Evolutionary conservation across 53 echinoderm and acorn worm genomes (phyloP).

Genomic region (Paelopatides confundens): DNA sequence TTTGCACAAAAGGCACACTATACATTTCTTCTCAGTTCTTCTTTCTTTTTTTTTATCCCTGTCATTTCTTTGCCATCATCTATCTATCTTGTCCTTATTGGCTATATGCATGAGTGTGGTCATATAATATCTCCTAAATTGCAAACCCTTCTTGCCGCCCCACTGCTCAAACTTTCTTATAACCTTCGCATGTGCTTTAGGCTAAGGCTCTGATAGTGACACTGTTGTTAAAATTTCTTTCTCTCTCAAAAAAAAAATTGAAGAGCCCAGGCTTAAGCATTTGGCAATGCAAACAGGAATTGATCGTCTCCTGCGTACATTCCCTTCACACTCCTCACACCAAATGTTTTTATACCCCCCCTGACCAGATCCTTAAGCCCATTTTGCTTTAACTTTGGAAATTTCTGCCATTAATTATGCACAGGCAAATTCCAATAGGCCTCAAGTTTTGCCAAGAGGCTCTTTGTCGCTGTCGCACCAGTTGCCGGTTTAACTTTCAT

Average conservation of each 20-base stretch:
- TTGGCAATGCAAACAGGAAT: conserved; percentile 35
- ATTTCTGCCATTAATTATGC: conserved; percentile 48
- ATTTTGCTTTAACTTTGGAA: conserved; percentile 1
- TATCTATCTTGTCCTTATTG: no score
- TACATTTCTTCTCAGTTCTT: background rate
- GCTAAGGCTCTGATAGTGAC: background rate
- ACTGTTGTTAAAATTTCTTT: background rate
- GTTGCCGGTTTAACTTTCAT: conserved; percentile 37
- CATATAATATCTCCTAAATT: background rate
- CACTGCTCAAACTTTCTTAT: background rate
- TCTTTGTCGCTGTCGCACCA: background rate
- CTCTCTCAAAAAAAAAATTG: background rate
- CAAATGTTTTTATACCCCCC: background rate
- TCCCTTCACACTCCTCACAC: background rate
- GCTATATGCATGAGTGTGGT: background rate
- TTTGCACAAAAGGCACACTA: no score
- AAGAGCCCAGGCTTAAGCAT: background rate
- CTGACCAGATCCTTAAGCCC: conserved; percentile 27
- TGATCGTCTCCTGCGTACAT: background rate
- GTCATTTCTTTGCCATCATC: background rate
- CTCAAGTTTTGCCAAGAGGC: conserved; percentile 34
- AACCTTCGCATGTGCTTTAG: background rate
- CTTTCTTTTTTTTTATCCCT: background rate
- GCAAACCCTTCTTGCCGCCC: background rate
- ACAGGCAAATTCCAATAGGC: conserved; percentile 20